A percentile compares a stretch with the other conserved stretches of the same genome.
phyloP scores from a whole-genome alignment of 64 coral and sea anemone genomes.

The Actinia equina region DNA sequence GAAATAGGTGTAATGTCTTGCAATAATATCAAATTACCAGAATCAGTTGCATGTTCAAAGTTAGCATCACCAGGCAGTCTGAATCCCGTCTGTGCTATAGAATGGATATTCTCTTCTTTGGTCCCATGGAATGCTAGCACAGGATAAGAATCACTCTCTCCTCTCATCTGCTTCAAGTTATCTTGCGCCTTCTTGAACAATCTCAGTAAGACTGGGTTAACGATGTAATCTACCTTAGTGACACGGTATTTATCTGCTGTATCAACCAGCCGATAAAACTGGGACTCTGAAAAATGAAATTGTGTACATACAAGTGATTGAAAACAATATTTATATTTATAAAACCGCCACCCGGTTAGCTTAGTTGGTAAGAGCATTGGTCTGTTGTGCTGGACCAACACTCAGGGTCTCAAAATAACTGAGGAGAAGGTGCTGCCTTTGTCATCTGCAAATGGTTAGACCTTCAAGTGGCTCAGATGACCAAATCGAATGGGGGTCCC shows the following conservation, averaged over 20 bases:
- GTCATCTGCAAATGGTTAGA: too few relatives aligned
- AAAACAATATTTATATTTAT: too few relatives aligned
- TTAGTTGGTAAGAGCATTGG: too few relatives aligned
- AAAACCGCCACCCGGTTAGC: too few relatives aligned
- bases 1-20: too few relatives aligned
- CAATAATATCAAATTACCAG: conserved; percentile 16
- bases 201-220: conserved; percentile 66
- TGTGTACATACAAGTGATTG: too few relatives aligned
- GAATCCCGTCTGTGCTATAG: conserved; percentile 59
- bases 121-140: conserved; percentile 90
- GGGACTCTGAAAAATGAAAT: conserved; percentile 68
- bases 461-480: too few relatives aligned
- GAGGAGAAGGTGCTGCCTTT: too few relatives aligned
- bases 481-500: too few relatives aligned
- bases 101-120: conserved; percentile 69
- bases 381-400: too few relatives aligned
- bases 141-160: conserved; percentile 61
- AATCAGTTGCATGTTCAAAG: conserved; percentile 81
- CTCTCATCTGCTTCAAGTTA: conserved; percentile 46
- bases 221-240: conserved; percentile 74
- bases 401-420: too few relatives aligned
- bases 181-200: conserved; percentile 65
- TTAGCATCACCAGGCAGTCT: conserved; percentile 58
- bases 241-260: conserved; percentile 70
- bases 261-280: conserved; percentile 88